Percentiles rank a stretch among this genome's conserved stretches.
Evolutionary conservation across 2,888 invertebrate species (phyloP).

Genomic region (Papilio demoleus): DNA sequence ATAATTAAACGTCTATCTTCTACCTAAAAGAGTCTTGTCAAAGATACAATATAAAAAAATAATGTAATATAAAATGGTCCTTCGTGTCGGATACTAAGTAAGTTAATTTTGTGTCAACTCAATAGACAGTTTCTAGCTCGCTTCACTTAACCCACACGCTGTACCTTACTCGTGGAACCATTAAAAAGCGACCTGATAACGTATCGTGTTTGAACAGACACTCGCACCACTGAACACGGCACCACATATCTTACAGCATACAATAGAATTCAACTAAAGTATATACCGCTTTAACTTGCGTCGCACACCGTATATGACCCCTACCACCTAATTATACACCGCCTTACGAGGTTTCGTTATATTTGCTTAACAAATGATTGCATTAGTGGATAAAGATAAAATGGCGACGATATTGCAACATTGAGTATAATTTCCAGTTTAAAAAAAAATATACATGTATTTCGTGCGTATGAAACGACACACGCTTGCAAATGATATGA

Average conservation of each 20-base stretch:
- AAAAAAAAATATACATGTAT: neutral
- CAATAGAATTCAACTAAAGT: neutral
- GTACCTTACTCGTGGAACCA: slow-evolving; percentile 58
- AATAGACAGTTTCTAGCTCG: slow-evolving; percentile 6
- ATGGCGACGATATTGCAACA: slow-evolving; percentile 27
- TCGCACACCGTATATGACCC: slow-evolving; percentile 20
- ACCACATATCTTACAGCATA: neutral
- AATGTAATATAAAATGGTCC: neutral
- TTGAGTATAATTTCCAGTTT: neutral
- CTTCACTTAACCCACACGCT: slow-evolving; percentile 32
- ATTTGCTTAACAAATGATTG: slow-evolving; percentile 37
- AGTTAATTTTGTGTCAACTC: neutral
- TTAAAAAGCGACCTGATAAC: slow-evolving; percentile 62
- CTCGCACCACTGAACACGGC: slow-evolving; percentile 36
- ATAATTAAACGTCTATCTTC: slow-evolving; percentile 7
- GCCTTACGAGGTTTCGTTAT: slow-evolving; percentile 29
- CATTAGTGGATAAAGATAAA: slow-evolving; percentile 35
- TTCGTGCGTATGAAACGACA: too few relatives aligned
- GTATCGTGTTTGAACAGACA: slow-evolving; percentile 56
- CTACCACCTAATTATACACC: slow-evolving; percentile 28
- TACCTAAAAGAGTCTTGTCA: neutral
- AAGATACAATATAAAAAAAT: neutral
- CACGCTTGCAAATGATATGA: too few relatives aligned
- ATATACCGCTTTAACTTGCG: slow-evolving; percentile 23
- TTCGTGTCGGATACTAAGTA: neutral